Base-by-base conservation (phyloP, 2,797 vertebrate species). In the Labeo calbasu region DNA sequence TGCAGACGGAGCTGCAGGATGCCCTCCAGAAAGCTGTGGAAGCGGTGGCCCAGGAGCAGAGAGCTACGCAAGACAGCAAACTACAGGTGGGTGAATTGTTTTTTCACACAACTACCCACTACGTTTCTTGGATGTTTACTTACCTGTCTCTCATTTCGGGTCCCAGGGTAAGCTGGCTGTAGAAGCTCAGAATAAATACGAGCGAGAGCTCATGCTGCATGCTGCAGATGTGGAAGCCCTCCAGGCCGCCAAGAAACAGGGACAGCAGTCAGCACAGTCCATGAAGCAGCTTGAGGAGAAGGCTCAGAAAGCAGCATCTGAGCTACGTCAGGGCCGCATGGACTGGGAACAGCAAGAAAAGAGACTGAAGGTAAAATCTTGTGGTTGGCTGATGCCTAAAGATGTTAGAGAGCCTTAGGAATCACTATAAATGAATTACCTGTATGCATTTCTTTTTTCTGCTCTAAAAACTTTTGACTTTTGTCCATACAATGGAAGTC, bases 181-280 rank as follows among this genome's bases (percentile, higher is more conserved):
- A 66, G 98, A 99, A 91, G 97, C 98, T 5, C 98, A 99, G 88
- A 96, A 96, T 59, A 99, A 99, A 51, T 99, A 99, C 0, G 97
- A 99, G 85, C 92, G 97, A 50, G 98, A 99, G 87, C 84, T 99
- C 72, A 99, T 99, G 97, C 95, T 99, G 12, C 98, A 99, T 28
- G 97, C 98, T 51, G 97, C 97, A 0, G 97, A 99, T 28, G 97
- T 99, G 9, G 98, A 98, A 88, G 98, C 96, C 0, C 92, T 99
- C 3, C 98, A 98, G 88, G 95, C 96, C 81, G 94, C 97, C 81
- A 99, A 99, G 90, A 96, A 96, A 2, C 96, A 95, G 73, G 94
- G 91, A 1, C 91, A 95, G 73, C 94, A 95, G 88, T 96, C 94
- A 11, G 40, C 93, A 0, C 81, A 91, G 0, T 77, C 88, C 48